Evolutionary conservation across 2,797 vertebrate genomes (phyloP).

Genomic region (Philypnodon macrostomus): DNA sequence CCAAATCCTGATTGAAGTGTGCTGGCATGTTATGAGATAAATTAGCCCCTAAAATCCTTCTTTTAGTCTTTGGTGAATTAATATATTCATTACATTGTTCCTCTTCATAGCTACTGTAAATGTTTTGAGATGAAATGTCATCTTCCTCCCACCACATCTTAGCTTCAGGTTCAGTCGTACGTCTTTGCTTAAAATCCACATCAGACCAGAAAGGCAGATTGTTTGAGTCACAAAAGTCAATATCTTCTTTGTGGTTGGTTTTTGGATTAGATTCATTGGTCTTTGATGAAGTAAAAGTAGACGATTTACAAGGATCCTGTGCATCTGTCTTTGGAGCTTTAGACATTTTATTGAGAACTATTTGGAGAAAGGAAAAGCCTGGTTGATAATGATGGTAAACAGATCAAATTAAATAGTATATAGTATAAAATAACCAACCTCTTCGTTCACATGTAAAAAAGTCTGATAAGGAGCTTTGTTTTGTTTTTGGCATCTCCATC

Average conservation of each 20-base stretch:
- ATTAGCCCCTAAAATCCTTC: constrained; percentile 17
- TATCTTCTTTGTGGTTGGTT: constrained; percentile 29
- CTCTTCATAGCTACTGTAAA: constrained; percentile 22
- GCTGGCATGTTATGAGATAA: constrained; percentile 11
- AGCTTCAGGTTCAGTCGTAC: constrained; percentile 11
- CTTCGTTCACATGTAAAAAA: constrained; percentile 75
- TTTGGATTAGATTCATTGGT: constrained; percentile 36
- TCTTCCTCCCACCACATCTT: constrained; percentile 11
- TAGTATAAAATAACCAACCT: constrained; percentile 47
- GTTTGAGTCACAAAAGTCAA: constrained; percentile 9
- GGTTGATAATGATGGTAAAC: neutral
- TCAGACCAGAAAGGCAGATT: neutral
- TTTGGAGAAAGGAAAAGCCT: constrained; percentile 4
- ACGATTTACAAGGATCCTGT: constrained; percentile 6
- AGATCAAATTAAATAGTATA: neutral
- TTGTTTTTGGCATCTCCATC: constrained; percentile 65
- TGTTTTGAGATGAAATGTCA: neutral
- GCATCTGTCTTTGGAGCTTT: constrained; percentile 23
- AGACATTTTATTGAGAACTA: constrained; percentile 60
- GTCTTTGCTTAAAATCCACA: constrained; percentile 11
- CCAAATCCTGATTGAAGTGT: constrained; percentile 37
- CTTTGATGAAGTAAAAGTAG: constrained; percentile 8
- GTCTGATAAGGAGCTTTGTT: constrained; percentile 82
- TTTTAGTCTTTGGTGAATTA: constrained; percentile 55
- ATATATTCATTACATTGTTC: constrained; percentile 37